phyloP scores from a whole-genome alignment of 2,113 vertebrate genomes.

The Neotragus moschatus region DNA sequence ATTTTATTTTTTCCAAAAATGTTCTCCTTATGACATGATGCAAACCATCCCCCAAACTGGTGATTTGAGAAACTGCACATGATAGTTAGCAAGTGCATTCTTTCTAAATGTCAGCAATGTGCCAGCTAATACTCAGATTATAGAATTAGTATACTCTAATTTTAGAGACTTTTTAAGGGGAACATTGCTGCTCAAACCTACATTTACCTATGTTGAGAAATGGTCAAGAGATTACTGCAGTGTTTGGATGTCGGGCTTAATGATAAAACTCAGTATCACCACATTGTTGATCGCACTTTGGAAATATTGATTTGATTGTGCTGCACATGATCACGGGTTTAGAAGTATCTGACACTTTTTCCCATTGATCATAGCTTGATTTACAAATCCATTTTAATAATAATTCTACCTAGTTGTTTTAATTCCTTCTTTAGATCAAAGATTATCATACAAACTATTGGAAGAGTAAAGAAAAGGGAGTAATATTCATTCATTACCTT shows the following conservation, averaged over 20 bases:
- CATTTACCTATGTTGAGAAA: neutral
- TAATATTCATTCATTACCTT: neutral
- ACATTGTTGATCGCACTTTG: neutral
- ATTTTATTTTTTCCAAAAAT: slow-evolving; percentile 34
- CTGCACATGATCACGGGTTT: neutral
- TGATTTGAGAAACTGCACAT: slow-evolving; percentile 35
- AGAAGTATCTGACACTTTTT: neutral
- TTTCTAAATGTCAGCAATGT: slow-evolving; percentile 43
- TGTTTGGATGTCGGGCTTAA: neutral
- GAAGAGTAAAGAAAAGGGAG: neutral
- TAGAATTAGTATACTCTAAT: neutral
- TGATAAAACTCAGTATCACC: neutral
- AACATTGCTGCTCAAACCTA: neutral
- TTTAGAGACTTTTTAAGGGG: neutral
- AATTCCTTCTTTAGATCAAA: neutral
- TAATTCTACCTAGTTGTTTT: neutral
- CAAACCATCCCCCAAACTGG: neutral
- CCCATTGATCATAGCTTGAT: neutral
- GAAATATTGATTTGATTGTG: neutral
- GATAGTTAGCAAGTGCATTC: neutral
- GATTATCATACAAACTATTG: neutral
- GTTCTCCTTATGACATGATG: neutral
- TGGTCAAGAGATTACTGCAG: neutral
- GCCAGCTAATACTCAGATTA: slow-evolving; percentile 3
- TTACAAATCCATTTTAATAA: slow-evolving; percentile 21